These are phyloP conservation scores for Heterochromis multidens DNA, from an alignment of 2,113 vertebrate species.

Conservation along the genomic window DNA sequence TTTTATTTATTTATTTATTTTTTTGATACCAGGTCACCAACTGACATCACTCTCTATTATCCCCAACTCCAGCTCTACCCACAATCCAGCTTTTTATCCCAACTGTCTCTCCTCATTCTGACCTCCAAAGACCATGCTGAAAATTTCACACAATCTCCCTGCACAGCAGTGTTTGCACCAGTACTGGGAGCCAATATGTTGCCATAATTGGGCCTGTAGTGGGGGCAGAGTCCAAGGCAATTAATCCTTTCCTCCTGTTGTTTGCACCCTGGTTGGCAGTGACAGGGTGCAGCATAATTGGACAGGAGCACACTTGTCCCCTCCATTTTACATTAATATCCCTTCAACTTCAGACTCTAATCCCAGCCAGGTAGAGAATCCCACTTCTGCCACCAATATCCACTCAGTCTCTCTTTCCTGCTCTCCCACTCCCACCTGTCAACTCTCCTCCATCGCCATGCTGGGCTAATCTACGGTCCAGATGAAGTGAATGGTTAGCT, in stretches of 20 bases:
- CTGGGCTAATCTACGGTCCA: constrained; percentile 52
- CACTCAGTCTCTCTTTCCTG: constrained; percentile 43
- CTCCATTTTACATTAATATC: constrained; percentile 98
- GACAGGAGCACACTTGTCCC: constrained; percentile 92
- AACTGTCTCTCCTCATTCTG: constrained; percentile 78
- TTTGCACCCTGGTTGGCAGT: constrained; percentile 91
- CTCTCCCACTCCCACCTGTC: constrained; percentile 60
- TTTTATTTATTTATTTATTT: too few relatives aligned
- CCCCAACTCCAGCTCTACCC: not conserved
- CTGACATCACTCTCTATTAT: constrained; percentile 8
- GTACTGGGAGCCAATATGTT: constrained; percentile 96
- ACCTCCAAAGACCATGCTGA: constrained; percentile 86
- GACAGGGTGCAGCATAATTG: constrained; percentile 97
- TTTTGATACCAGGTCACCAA: not conserved
- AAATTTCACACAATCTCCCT: constrained; percentile 99
- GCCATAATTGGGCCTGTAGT: constrained; percentile 98
- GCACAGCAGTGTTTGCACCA: constrained; percentile 95
- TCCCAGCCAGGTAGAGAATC: constrained; percentile 77
- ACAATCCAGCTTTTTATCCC: constrained; percentile 15
- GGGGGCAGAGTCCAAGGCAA: constrained; percentile 99
- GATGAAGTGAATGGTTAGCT: constrained; percentile 47
- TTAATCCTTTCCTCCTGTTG: constrained; percentile 98
- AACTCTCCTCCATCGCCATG: constrained; percentile 48
- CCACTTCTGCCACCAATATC: constrained; percentile 64
- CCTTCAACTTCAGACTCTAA: constrained; percentile 89